Evolutionary conservation across 2,113 vertebrate species (phyloP).

Genomic region (Oophaga pumilio): DNA sequence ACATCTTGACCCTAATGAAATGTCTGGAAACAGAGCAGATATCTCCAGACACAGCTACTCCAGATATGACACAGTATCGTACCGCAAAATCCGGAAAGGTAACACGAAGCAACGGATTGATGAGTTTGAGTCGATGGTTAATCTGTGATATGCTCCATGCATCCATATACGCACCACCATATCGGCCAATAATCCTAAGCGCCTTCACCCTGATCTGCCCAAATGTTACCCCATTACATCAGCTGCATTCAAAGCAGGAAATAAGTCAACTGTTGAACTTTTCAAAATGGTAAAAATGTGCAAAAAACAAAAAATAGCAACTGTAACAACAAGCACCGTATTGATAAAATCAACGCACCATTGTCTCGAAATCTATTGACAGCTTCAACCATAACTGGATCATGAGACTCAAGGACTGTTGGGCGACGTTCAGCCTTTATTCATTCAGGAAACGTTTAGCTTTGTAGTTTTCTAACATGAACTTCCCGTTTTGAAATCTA

Average conservation of each 20-base stretch:
- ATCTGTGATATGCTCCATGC: conserved; percentile 67
- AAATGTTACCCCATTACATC: neutral
- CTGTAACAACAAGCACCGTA: neutral
- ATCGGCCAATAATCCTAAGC: neutral
- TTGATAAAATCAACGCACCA: neutral
- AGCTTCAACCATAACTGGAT: neutral
- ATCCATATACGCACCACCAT: neutral
- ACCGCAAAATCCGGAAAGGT: conserved; percentile 89
- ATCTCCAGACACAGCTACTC: conserved; percentile 79
- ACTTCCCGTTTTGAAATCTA: neutral
- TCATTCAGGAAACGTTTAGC: neutral
- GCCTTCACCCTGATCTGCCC: neutral
- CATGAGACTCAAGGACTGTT: neutral
- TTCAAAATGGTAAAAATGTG: neutral
- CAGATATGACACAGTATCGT: conserved; percentile 91
- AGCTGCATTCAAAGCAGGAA: neutral
- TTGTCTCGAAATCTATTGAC: neutral
- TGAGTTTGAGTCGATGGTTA: conserved; percentile 90
- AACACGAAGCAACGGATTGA: conserved; percentile 92
- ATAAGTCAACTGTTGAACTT: neutral
- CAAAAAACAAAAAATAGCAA: neutral
- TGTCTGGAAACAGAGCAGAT: conserved; percentile 70
- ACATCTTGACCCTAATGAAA: conserved; percentile 64
- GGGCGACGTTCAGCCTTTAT: neutral
- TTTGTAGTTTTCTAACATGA: neutral